Evolutionary conservation across 2,888 invertebrate species (phyloP).

Genomic region (Megalurothrips usitatus): DNA sequence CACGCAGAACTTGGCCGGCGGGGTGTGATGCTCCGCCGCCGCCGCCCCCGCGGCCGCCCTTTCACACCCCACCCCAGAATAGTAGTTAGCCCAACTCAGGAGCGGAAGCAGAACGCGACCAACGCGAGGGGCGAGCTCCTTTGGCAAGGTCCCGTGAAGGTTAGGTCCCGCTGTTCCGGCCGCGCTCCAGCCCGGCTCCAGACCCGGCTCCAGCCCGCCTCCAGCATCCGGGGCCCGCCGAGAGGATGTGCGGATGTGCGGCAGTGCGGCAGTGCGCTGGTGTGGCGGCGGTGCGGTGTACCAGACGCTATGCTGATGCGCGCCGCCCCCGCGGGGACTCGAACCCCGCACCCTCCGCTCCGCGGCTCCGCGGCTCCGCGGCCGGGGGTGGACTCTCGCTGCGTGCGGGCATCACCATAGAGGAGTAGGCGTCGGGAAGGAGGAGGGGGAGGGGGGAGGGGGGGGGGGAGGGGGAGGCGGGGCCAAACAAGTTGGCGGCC

Average conservation of each 20-base stretch:
- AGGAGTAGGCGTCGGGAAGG: background rate
- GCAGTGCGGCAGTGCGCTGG: background rate
- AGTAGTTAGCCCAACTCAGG: background rate
- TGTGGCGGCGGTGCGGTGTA: background rate
- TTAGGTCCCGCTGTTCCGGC: too few relatives aligned
- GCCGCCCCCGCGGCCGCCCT: background rate
- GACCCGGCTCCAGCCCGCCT: background rate
- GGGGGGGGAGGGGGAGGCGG: background rate
- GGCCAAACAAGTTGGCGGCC: background rate
- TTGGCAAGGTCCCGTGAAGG: background rate
- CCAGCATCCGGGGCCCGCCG: background rate
- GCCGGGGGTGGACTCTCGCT: background rate
- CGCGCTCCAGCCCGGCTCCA: background rate
- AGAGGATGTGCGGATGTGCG: background rate
- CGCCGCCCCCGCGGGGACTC: too few relatives aligned
- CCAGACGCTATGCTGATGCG: background rate
- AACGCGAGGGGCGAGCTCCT: background rate
- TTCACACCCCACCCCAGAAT: background rate
- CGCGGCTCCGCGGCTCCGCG: background rate
- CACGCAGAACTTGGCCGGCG: slow-evolving; percentile 6
- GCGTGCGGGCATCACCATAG: background rate
- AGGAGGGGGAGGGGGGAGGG: background rate
- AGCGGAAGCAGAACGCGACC: background rate
- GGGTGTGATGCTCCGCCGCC: background rate
- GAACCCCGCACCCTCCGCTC: too few relatives aligned